These are phyloP conservation scores for Myopa tessellatipennis DNA, from an alignment of 2,888 invertebrate genomes.

Conservation along the genomic window DNA sequence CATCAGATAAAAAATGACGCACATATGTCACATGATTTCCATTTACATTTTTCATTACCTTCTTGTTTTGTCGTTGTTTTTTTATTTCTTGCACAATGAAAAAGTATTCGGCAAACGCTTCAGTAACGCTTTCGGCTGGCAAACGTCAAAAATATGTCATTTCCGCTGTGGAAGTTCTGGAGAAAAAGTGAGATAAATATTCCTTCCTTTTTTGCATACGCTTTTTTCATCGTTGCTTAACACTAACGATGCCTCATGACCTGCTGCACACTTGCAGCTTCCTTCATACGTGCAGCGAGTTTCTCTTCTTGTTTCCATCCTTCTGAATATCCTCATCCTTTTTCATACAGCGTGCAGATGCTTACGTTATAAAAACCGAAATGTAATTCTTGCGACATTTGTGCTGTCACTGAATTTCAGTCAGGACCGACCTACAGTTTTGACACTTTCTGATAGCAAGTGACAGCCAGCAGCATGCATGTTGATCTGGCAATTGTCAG, in stretches of 20 bases:
- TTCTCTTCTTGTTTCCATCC: background rate
- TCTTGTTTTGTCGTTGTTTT: background rate
- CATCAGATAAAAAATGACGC: no score
- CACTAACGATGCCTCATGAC: slow-evolving; percentile 3
- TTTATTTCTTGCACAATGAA: background rate
- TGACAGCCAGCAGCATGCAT: slow-evolving; percentile 11
- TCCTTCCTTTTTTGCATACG: background rate
- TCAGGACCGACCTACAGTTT: slow-evolving; percentile 6
- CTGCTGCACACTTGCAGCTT: background rate
- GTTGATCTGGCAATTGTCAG: slow-evolving; percentile 14
- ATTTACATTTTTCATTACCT: background rate
- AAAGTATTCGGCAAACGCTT: background rate
- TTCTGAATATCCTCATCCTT: no score
- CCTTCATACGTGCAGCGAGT: background rate
- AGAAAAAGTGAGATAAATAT: no score
- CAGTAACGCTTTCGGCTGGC: no score
- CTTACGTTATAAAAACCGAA: background rate
- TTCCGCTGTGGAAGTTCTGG: no score
- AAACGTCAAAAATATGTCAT: no score
- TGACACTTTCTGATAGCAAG: slow-evolving; percentile 16
- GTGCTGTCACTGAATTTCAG: slow-evolving; percentile 17
- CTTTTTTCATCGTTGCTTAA: background rate
- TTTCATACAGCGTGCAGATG: no score
- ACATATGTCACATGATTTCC: no score
- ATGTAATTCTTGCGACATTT: slow-evolving; percentile 17